These are phyloP conservation scores for Callyntrura guangdongensis DNA, from an alignment of 2,888 invertebrate species.

Conservation along the genomic window DNA sequence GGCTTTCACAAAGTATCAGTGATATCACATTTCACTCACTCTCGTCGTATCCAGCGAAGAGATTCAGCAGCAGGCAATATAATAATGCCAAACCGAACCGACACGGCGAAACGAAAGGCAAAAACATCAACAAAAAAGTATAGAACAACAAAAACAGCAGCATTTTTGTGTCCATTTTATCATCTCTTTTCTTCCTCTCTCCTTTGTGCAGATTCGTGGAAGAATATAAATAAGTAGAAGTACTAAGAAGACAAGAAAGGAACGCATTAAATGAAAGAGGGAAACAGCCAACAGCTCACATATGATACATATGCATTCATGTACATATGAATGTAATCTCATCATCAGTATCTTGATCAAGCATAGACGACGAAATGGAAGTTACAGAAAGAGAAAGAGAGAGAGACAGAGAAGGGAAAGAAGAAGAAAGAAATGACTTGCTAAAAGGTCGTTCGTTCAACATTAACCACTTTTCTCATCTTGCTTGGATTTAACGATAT, in stretches of 20 bases:
- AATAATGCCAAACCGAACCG: slow-evolving; percentile 7
- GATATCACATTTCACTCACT: slow-evolving; percentile 48
- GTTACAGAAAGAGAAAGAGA: neutral
- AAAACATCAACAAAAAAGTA: slow-evolving; percentile 11
- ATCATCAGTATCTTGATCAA: slow-evolving; percentile 27
- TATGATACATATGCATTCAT: slow-evolving; percentile 39
- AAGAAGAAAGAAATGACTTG: slow-evolving; percentile 40
- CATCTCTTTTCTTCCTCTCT: neutral
- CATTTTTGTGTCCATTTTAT: slow-evolving; percentile 1
- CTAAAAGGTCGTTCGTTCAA: slow-evolving; percentile 31
- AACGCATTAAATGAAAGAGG: slow-evolving; percentile 22
- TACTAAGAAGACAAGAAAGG: neutral
- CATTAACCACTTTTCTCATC: slow-evolving; percentile 10
- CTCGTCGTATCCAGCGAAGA: slow-evolving; percentile 17
- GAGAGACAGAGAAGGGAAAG: neutral
- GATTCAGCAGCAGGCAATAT: neutral
- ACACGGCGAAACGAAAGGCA: slow-evolving; percentile 1
- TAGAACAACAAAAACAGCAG: neutral
- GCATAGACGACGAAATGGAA: neutral
- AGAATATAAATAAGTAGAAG: neutral
- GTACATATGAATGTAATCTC: neutral
- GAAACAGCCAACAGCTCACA: neutral
- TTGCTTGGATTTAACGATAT: neutral
- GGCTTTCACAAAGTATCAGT: slow-evolving; percentile 30
- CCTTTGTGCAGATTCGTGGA: slow-evolving; percentile 20